Evolutionary conservation across 2,888 invertebrate species (phyloP), one percentile per base, ranked within the genome.

Genomic region (Drosophila atroscutellata): DNA sequence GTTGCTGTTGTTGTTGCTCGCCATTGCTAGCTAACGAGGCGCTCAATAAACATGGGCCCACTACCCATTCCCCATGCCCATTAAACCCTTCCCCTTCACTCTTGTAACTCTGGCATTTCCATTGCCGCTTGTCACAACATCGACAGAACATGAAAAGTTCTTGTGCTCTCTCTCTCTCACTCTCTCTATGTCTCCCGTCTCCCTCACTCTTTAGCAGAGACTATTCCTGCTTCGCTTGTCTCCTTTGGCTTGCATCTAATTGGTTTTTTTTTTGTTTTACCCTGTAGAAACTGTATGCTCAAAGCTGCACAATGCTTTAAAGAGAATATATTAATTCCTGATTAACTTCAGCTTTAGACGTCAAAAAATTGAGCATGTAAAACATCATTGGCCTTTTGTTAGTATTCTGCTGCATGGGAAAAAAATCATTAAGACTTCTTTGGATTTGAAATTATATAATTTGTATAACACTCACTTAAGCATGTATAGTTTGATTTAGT

Each of bases 91-190:
- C 50, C 8, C 18, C 2, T 24, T 3, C 30, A 18, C 15, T 34
- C 28, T 8, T 18, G 7, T 26, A 28, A 50, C 59, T 55, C 70
- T 36, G 32, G 49, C 59, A 26, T 36, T 64, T 57, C 39, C 42
- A 58, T 64, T 26, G 45, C 69, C 61, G 77, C 76, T 58, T 81
- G 85, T 89, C 85, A 89, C 77, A 84, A 85, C 73, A 85, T 85
- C 85, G 85, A 87, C 86, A 78, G 77, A 73, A 78, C 86, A 85
- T 73, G 72, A 85, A 87, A 72, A 83, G 52, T 73, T 82, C 28
- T 52, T 15, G n/a, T 59, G 26, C 54, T 30, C 51, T 11, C 18
- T 7, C 37, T 32, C 24, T n/a, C 36, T 6, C n/a, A n/a, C 36
- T 26, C 26, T 49, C 20, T 26, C 8, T 37, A 2, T n/a, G 15